Evolutionary conservation across 2,888 invertebrate genomes (phyloP), one percentile per base, ranked within the genome.

Genomic region (Protonemura montana): DNA sequence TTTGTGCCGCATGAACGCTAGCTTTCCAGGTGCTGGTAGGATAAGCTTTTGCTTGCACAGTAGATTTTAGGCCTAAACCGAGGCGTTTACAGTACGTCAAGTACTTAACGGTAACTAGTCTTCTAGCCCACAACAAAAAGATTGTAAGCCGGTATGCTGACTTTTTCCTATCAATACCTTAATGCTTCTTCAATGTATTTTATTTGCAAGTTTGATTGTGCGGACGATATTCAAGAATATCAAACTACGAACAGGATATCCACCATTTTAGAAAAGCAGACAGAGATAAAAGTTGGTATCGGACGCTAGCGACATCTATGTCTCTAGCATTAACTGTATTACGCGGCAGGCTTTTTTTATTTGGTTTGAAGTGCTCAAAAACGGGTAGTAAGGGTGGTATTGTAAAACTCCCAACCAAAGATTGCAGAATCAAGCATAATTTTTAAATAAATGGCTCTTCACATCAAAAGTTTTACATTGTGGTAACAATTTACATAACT

Each of bases 251-350:
- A 3, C 59, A 59, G 59, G 16, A 59, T 59, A 59, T 59, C 59
- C 59, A 59, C 59, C 59, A 59, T 59, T 59, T 59, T 59, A 59
- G 59, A 59, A 59, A 59, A 59, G 59, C 59, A 59, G 59, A 59
- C 59, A 59, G 59, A 10, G 59, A 59, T 59, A 59, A 59, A 59
- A 21, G 21, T 59, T n/a, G 10, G 59, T 21, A 59, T 59, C 21
- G 59, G 13, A 16, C 21, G 13, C 16, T 59, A 21, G 59, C 59
- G 59, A 59, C 59, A 59, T 59, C 59, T 59, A 59, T 2, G 16
- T 59, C 7, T 21, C 16, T 59, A 10, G n/a, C n/a, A n/a, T n/a
- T n/a, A n/a, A n/a, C n/a, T n/a, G n/a, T n/a, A n/a, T n/a, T n/a
- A n/a, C n/a, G n/a, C n/a, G n/a, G n/a, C n/a, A n/a, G n/a, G n/a